Base-by-base conservation (phyloP, 1,140 invertebrate species). In the Bombus sibiricus region DNA sequence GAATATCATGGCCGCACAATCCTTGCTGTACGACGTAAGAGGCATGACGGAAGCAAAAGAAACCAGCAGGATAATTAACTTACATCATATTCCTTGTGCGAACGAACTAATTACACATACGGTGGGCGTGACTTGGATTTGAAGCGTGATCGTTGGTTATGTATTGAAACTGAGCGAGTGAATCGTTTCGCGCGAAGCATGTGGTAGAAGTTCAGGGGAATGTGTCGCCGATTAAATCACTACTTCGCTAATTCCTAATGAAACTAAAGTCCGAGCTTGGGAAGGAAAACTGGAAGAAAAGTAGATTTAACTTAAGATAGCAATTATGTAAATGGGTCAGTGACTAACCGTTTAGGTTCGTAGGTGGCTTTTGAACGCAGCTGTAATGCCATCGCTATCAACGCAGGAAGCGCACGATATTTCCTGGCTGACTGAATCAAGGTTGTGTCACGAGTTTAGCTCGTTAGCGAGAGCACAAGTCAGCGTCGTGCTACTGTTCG, bases 351-450 rank as follows among this genome's bases (percentile, higher is more conserved):
- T 47, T 25, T 32, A 47, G 18, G 25, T 32, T 66, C 73, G 43
- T 62, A 68, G 73, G 8, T 47, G 69, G 32, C 34, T 77, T 77
- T 77, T 57, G 22, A 39, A 59, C 39, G 53, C 4, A 47, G 28
- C 68, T n/a, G 13, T 37, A 71, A 69, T 25, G 25, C 68, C 37
- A 62, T 22, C 53, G 22, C 47, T 37, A 68, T 64, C 57, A 53
- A 85, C 53, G 76, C 76, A 80, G 76, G 66, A 78, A 80, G 59
- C 76, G 59, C 53, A 53, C 83, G 90, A 92, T 92, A 92, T 93
- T 92, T 93, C 76, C 92, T 91, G 86, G 90, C 79, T 91, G 90
- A 91, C 90, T 86, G 88, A 88, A 88, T 81, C 86, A 69, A 84
- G 83, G 75, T 73, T 62, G 71, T 69, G 71, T 57, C 84, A 79